Evolutionary conservation across 2,888 invertebrate species (phyloP).

Genomic region (Cartodere bifasciata): DNA sequence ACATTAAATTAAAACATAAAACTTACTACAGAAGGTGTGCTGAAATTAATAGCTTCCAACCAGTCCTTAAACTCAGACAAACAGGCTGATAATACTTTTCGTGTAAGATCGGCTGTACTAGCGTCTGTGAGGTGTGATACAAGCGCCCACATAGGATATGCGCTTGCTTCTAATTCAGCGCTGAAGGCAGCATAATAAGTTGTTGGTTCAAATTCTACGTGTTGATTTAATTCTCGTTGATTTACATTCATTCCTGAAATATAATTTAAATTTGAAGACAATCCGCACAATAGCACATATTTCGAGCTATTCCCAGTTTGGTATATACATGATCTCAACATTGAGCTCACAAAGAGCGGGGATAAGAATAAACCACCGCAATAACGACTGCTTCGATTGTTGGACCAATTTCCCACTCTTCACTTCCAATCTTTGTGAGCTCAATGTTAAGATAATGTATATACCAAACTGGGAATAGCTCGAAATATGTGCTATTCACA

Average conservation of each 20-base stretch:
- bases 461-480: no score
- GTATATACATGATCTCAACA: no score
- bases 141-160: conserved; percentile 96
- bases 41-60: conserved; percentile 73
- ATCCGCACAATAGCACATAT: background rate
- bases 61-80: conserved; percentile 71
- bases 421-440: no score
- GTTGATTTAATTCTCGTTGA: conserved; percentile 75
- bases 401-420: no score
- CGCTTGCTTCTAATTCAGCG: conserved; percentile 92
- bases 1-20: no score
- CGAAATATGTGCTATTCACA: no score
- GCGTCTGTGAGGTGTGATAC: conserved; percentile 73
- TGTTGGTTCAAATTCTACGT: conserved; percentile 93
- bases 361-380: no score
- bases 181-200: conserved; percentile 97
- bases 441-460: no score
- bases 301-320: no score
- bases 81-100: conserved; percentile 64
- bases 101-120: conserved; percentile 59
- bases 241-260: conserved; percentile 91
- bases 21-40: conserved; percentile 52
- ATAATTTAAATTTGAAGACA: background rate
- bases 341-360: no score
- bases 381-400: no score